Percentiles rank a stretch among this genome's conserved stretches.
These are phyloP conservation scores for Propithecus coquereli DNA, from an alignment of 2,113 vertebrate genomes.

Conservation along the genomic window DNA sequence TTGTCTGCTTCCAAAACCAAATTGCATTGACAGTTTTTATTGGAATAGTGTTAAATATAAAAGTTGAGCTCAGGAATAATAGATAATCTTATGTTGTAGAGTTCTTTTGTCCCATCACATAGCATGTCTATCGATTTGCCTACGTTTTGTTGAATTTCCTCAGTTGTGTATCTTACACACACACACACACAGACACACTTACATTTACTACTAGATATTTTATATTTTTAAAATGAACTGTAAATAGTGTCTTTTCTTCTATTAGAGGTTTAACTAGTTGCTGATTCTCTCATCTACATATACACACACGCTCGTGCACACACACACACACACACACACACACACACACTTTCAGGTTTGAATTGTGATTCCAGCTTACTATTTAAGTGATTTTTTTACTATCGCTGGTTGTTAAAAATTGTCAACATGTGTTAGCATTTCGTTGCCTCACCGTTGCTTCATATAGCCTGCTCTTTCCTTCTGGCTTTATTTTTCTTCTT, in stretches of 20 bases:
- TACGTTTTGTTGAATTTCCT: neutral
- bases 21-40: neutral
- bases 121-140: neutral
- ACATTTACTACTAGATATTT: neutral
- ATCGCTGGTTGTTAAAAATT: neutral
- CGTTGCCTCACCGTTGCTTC: too few relatives aligned
- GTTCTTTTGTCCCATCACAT: neutral
- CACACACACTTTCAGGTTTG: neutral
- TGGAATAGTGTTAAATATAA: neutral
- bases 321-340: neutral
- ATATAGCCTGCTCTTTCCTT: neutral
- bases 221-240: neutral
- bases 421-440: neutral
- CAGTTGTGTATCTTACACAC: neutral
- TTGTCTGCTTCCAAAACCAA: neutral
- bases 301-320: neutral
- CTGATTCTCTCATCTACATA: neutral
- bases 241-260: neutral
- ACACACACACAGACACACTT: neutral
- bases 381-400: neutral
- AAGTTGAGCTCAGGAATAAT: neutral
- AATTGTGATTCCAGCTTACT: neutral
- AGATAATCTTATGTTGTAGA: neutral
- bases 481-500: neutral
- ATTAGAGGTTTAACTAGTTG: neutral